Evolutionary conservation across 2,113 vertebrate genomes (phyloP), one percentile per base, ranked within the genome.

Genomic region (Athene cunicularia): DNA sequence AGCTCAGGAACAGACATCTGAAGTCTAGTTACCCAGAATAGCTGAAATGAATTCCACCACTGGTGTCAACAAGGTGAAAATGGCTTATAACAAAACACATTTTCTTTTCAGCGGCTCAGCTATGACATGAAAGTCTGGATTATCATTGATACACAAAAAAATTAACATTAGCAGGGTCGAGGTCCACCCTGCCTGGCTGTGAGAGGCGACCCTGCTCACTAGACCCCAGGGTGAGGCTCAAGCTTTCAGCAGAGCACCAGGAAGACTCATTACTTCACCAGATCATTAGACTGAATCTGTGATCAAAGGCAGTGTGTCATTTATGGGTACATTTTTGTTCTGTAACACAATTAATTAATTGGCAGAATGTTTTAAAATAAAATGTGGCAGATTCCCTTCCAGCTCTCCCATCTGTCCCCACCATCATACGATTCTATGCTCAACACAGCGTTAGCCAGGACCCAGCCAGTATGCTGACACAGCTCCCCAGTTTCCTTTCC

Each of bases 401-500:
- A 5, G 1, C 56, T 59, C 33, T 68, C 70, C 41, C 14, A 2
- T 21, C 72, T 86, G 27, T 67, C 28, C 28, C 53, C 7, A 3
- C n/a, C 45, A 47, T 47, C 45, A 47, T 47, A 47, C 19, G 45
- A 47, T 47, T 47, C 45, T 20, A 47, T 47, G 45, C 21, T 47
- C 41, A 82, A 11, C 15, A 60, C 9, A 1, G 47, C 5, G 0
- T 41, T 60, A 93, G 35, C 59, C 45, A 52, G 71, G 35, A 67
- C 33, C 33, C 77, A 52, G 72, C 20, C 43, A 12, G 28, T 35
- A 3, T 81, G 95, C 96, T 96, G 96, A 97, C 92, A 92, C 68
- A 95, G 93, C 93, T 95, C 82, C 52, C 84, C 87, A 85, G 3
- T 93, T 92, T 72, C 91, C 85, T 91, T 93, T 95, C 90, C 90